Base-by-base conservation (phyloP, 2,888 invertebrate species). In the Epirrhoe tristata region DNA sequence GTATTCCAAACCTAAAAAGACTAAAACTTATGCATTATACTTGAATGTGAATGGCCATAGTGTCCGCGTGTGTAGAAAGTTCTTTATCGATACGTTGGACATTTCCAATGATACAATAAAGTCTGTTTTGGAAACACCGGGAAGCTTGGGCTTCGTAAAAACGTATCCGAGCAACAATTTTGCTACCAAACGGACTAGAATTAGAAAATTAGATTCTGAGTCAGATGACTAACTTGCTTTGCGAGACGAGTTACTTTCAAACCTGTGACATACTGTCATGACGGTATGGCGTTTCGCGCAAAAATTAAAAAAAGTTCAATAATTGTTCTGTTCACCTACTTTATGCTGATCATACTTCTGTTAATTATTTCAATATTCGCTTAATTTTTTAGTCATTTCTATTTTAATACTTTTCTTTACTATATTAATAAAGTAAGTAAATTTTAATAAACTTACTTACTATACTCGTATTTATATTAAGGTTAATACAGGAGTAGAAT, bases 1-100 rank as follows among this genome's bases (percentile, higher is more conserved):
- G 43, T 46, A 16, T 17, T 52, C 17, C 10, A 24, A 52, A 31
- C 58, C 51, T 51, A 36, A 58, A n/a, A 58, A 58, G 12, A 34
- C 16, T 10, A 12, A 58, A 31, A 34, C 14, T 1, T 17, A 53
- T 14, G 24, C 43, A 16, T 60, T 60, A 53, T n/a, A 53, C 10
- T 60, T 60, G 6, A 46, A 10, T 46, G 46, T 54, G 7, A 60
- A 60, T 31, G 54, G 60, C 0, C 52, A 60, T 54, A 60, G 12
- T 16, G 53, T 60, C 17, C 31, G 53, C 0, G 60, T 60, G 1
- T 60, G 60, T 54, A 54, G 46, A 54, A 53, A 46, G 14, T 61
- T 54, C 16, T 48, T 61, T 36, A 17, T 61, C 4, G 17, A 32
- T 7, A 61, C 61, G 5, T 54, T 61, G 5, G 61, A 61, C 16